Conservation (phyloP, 2,888 invertebrate genomes). For the Andrena bucephala region DNA sequence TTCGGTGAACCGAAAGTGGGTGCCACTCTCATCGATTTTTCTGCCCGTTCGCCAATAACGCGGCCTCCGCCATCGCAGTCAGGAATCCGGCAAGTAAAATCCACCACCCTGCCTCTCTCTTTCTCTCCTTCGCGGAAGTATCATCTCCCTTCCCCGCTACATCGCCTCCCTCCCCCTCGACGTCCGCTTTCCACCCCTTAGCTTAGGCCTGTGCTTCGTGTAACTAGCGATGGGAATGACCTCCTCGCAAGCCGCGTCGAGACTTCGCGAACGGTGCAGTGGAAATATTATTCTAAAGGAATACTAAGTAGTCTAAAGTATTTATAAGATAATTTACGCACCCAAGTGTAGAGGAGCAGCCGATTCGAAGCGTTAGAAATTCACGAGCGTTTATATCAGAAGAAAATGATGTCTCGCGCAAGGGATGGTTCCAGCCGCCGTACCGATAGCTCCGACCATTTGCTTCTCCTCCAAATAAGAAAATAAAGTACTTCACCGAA, state of each 20-base stretch:
- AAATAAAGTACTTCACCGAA: conserved; percentile 25
- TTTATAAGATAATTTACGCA: neutral
- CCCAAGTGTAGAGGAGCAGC: neutral
- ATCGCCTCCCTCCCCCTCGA: conserved; percentile 3
- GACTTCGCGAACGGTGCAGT: neutral
- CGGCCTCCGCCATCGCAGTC: conserved; percentile 67
- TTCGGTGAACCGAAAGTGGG: conserved; percentile 68
- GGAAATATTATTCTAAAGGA: neutral
- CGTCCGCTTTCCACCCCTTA: conserved; percentile 1
- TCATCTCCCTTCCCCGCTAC: conserved; percentile 16
- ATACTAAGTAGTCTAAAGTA: neutral
- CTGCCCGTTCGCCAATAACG: conserved; percentile 81
- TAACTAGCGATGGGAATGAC: neutral
- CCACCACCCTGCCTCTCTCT: conserved; percentile 11
- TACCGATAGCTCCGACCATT: conserved; percentile 16
- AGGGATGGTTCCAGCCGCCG: neutral
- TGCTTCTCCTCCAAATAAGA: neutral
- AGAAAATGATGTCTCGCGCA: neutral
- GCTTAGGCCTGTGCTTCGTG: conserved; percentile 2
- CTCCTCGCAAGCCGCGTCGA: neutral
- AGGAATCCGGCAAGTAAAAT: conserved; percentile 74
- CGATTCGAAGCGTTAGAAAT: neutral
- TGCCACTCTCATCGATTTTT: conserved; percentile 80
- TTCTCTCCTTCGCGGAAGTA: neutral
- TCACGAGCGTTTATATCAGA: neutral